Conservation (phyloP, 2,888 invertebrate species). For the Hetaerina titia region DNA sequence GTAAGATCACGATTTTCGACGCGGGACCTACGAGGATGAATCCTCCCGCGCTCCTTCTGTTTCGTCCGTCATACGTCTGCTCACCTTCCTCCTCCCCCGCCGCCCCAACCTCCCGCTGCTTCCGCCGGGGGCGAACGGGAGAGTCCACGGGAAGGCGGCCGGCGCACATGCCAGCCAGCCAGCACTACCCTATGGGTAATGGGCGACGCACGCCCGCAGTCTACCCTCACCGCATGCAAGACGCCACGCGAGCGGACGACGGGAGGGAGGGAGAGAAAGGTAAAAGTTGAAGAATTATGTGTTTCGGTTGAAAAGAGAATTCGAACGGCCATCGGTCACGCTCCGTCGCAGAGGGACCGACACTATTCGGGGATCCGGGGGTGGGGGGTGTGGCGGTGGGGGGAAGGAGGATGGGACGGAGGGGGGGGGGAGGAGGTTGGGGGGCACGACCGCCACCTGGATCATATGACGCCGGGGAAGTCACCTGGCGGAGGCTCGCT, state of each 20-base stretch:
- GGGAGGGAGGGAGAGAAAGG: background rate
- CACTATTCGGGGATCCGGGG: background rate
- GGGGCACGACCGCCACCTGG: background rate
- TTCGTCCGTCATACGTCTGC: no score
- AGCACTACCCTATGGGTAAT: no score
- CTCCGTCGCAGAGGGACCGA: background rate
- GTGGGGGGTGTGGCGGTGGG: background rate
- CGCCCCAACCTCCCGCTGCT: no score
- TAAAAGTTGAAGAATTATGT: background rate
- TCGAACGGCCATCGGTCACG: constrained; percentile 17
- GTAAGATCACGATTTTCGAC: no score
- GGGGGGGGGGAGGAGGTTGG: background rate
- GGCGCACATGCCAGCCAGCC: no score
- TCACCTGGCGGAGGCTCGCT: constrained; percentile 3
- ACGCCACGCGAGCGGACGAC: background rate
- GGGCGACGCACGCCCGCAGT: no score
- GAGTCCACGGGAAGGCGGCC: no score
- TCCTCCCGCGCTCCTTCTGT: no score
- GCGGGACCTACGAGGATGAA: no score
- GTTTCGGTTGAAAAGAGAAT: constrained; percentile 17
- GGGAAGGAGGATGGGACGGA: background rate
- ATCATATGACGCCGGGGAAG: background rate
- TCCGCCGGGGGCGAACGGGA: no score
- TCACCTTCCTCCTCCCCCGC: background rate
- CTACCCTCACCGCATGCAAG: background rate